phyloP scores from a whole-genome alignment of 2,888 invertebrate genomes.

The Agrilus mali region DNA sequence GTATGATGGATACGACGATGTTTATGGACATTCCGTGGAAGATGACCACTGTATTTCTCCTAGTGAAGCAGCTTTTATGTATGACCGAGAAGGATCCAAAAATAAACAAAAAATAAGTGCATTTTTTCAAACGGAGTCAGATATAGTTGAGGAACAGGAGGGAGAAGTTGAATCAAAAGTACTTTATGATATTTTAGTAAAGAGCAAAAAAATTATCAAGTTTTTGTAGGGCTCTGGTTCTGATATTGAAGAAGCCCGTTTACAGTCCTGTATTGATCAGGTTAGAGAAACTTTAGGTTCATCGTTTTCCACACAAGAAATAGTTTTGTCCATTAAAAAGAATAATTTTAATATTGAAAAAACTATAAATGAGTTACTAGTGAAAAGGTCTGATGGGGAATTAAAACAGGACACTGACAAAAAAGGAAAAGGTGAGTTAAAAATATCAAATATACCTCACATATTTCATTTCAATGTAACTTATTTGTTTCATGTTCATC shows the following conservation, averaged over 20 bases:
- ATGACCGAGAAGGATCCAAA: conserved; percentile 53
- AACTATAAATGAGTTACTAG: conserved; percentile 55
- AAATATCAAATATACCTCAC: not conserved
- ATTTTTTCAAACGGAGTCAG: conserved; percentile 53
- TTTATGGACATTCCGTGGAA: conserved; percentile 89
- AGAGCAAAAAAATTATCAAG: conserved; percentile 15
- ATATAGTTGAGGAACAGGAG: conserved; percentile 61
- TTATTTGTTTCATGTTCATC: conserved; percentile 11
- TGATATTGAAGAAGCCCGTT: conserved; percentile 57
- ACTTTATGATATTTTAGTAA: conserved; percentile 10
- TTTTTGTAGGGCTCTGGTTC: conserved; percentile 31
- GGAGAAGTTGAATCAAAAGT: conserved; percentile 36
- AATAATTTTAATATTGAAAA: conserved; percentile 61
- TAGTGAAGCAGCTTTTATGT: conserved; percentile 73
- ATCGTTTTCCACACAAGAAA: conserved; percentile 54
- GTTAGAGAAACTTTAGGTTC: conserved; percentile 71
- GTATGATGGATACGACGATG: conserved; percentile 80
- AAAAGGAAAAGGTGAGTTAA: conserved; percentile 30
- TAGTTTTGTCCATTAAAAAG: conserved; percentile 59
- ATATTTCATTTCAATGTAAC: conserved; percentile 5
- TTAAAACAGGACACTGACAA: conserved; percentile 12
- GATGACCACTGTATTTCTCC: conserved; percentile 88
- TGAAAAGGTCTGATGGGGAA: conserved; percentile 16
- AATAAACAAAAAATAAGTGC: conserved; percentile 57
- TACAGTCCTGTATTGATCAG: conserved; percentile 75